Evolutionary conservation across 2,888 invertebrate species (phyloP).

Genomic region (Chrysolina haemoptera): DNA sequence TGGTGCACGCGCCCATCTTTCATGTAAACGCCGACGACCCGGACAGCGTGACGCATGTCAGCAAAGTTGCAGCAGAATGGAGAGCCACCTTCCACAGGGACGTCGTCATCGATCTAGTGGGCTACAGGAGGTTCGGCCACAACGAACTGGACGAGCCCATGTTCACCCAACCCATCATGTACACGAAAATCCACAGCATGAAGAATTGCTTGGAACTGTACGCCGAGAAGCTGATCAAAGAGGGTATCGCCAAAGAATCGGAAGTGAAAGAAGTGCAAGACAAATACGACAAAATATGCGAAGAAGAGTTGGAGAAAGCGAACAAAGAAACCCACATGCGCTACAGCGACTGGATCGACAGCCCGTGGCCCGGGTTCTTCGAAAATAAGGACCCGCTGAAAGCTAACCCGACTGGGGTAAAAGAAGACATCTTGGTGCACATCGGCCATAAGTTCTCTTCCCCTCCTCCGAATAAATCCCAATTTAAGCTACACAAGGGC

Average conservation of each 20-base stretch:
- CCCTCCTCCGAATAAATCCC: slow-evolving; percentile 81
- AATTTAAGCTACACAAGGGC: slow-evolving; percentile 90
- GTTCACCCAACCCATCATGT: slow-evolving; percentile 98
- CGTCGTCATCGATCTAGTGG: slow-evolving; percentile 92
- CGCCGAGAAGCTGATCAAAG: slow-evolving; percentile 83
- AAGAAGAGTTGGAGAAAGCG: slow-evolving; percentile 84
- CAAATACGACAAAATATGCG: slow-evolving; percentile 93
- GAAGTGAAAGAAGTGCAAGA: slow-evolving; percentile 87
- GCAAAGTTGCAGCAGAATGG: slow-evolving; percentile 93
- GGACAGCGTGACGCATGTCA: slow-evolving; percentile 91
- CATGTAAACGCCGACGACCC: slow-evolving; percentile 95
- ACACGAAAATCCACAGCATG: slow-evolving; percentile 86
- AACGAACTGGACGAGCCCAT: slow-evolving; percentile 98
- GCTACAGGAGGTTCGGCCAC: slow-evolving; percentile 94
- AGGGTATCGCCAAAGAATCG: slow-evolving; percentile 79
- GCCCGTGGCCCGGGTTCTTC: slow-evolving; percentile 94
- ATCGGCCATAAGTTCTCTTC: slow-evolving; percentile 89
- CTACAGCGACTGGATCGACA: slow-evolving; percentile 96
- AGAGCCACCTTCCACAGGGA: slow-evolving; percentile 94
- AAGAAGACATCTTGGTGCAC: slow-evolving; percentile 85
- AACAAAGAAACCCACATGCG: slow-evolving; percentile 89
- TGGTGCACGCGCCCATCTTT: slow-evolving; percentile 94
- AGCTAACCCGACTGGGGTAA: slow-evolving; percentile 85
- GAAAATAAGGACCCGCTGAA: slow-evolving; percentile 71
- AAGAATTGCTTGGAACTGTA: slow-evolving; percentile 86